Evolutionary conservation across 2,888 invertebrate genomes (phyloP).

Genomic region (Caenorhabditis drosophilae): DNA sequence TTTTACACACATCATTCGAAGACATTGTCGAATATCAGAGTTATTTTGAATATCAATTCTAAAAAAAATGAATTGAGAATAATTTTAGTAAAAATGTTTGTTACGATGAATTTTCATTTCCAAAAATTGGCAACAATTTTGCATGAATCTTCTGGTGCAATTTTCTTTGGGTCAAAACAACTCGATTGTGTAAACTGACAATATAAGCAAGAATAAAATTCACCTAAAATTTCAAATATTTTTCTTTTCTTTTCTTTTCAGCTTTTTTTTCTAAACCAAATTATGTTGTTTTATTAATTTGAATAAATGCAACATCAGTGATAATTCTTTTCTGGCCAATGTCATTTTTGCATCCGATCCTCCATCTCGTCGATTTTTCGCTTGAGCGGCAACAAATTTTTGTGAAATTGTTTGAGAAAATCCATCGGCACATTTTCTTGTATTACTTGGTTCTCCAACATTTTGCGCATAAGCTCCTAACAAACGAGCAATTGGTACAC

Average conservation of each 20-base stretch:
- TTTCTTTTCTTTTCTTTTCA: no score
- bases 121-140: constrained; percentile 4
- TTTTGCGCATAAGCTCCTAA: constrained; percentile 20
- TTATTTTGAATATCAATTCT: constrained; percentile 9
- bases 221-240: no score
- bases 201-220: constrained; percentile 19
- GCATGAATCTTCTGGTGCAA: constrained; percentile 16
- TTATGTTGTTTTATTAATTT: constrained; percentile 9
- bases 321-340: constrained; percentile 2
- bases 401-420: constrained; percentile 13
- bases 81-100: constrained; percentile 2
- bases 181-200: constrained; percentile 14
- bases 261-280: no score
- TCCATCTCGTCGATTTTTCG: background rate
- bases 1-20: constrained; percentile 13
- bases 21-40: constrained; percentile 20
- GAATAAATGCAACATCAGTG: constrained; percentile 12
- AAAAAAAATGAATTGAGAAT: background rate
- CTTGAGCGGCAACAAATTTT: constrained; percentile 10
- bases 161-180: constrained; percentile 12
- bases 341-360: background rate
- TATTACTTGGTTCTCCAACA: constrained; percentile 1
- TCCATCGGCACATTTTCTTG: constrained; percentile 28
- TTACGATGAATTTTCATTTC: constrained; percentile 7
- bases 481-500: constrained; percentile 21